Evolutionary conservation across 1,140 invertebrate species (phyloP).

Genomic region (Alviniconcha marisindica): DNA sequence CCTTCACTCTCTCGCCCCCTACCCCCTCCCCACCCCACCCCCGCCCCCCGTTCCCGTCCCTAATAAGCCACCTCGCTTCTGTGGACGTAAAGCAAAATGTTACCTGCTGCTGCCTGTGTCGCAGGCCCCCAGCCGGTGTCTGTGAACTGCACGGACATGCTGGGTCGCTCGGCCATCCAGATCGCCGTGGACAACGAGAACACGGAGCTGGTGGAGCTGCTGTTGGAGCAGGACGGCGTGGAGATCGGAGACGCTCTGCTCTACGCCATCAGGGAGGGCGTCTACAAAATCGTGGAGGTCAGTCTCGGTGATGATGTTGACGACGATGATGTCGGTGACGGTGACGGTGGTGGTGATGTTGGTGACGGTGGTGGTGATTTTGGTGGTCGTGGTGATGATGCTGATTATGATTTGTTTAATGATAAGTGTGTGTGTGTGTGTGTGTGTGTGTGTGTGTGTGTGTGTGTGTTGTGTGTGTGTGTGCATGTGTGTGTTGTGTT

Average conservation of each 20-base stretch:
- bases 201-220: constrained; percentile 71
- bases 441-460: too few species aligned
- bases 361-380: too few species aligned
- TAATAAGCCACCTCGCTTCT: too few species aligned
- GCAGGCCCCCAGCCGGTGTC: constrained; percentile 76
- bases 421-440: too few species aligned
- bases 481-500: too few species aligned
- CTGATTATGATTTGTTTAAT: not conserved
- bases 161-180: constrained; percentile 79
- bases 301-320: constrained; percentile 79
- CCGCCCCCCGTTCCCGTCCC: too few species aligned
- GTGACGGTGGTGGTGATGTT: constrained; percentile 25
- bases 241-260: constrained; percentile 75
- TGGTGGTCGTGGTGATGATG: not conserved
- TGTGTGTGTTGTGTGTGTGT: too few species aligned
- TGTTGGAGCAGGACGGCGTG: constrained; percentile 70
- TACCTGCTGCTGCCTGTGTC: not conserved
- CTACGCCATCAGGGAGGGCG: constrained; percentile 76
- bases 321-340: constrained; percentile 69
- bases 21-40: too few species aligned
- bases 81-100: too few species aligned
- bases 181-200: constrained; percentile 76
- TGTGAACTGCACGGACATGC: constrained; percentile 80
- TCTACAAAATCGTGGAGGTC: constrained; percentile 79
- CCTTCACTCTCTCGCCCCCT: too few species aligned